Percentiles rank a stretch among this genome's conserved stretches.
phyloP scores from a whole-genome alignment of 2,888 invertebrate genomes.

The Dicyrtoma fusca region DNA sequence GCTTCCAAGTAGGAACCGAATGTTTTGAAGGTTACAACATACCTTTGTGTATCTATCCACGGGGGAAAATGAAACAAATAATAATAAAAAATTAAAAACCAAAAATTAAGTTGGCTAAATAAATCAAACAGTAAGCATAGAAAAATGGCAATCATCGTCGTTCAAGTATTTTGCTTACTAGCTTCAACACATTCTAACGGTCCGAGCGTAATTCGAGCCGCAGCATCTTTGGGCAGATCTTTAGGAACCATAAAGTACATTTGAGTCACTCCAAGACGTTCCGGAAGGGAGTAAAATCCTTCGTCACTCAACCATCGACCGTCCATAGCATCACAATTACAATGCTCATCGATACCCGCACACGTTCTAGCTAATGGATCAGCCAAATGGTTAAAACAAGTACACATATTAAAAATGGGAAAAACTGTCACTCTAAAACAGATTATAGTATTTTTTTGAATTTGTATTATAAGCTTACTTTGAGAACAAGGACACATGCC shows the following conservation, averaged over 20 bases:
- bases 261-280: constrained; percentile 84
- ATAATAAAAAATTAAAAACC: background rate
- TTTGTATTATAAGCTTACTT: constrained; percentile 39
- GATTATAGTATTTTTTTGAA: too few species aligned
- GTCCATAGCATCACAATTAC: constrained; percentile 84
- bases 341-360: constrained; percentile 68
- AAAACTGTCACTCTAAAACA: too few species aligned
- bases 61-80: too few species aligned
- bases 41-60: constrained; percentile 89
- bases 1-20: constrained; percentile 91
- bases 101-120: too few species aligned
- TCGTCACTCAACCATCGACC: constrained; percentile 88
- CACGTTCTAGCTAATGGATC: constrained; percentile 58
- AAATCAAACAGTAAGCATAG: background rate
- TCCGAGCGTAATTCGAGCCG: constrained; percentile 84
- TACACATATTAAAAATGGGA: too few species aligned
- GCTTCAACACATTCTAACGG: constrained; percentile 93
- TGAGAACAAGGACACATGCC: constrained; percentile 65
- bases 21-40: constrained; percentile 91
- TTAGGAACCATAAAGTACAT: constrained; percentile 89
- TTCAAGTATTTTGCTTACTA: constrained; percentile 66
- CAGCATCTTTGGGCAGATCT: constrained; percentile 78
- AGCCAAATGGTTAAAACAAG: background rate
- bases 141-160: background rate
- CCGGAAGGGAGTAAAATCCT: constrained; percentile 77